Percentiles rank a stretch among this genome's conserved stretches.
These are phyloP conservation scores for Harpagifer antarcticus DNA, from an alignment of 2,797 vertebrate species.

Conservation along the genomic window DNA sequence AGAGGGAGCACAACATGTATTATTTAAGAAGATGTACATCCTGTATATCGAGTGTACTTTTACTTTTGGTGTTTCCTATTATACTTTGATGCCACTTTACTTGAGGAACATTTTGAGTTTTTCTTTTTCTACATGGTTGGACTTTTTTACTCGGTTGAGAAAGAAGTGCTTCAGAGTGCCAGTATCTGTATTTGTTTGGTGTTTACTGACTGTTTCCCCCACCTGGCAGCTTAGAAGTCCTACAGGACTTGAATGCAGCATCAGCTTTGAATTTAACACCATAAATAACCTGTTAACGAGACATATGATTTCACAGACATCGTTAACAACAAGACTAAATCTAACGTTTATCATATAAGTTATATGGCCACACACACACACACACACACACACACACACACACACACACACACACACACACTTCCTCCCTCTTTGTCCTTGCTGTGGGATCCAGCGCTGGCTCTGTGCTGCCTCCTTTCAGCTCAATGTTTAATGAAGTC, in stretches of 20 bases:
- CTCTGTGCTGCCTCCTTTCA: constrained; percentile 52
- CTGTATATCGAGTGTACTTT: too few species aligned
- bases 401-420: constrained; percentile 46
- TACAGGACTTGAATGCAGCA: constrained; percentile 59
- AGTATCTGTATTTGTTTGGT: constrained; percentile 10
- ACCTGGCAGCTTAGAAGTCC: constrained; percentile 51
- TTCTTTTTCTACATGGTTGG: too few species aligned
- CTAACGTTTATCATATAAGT: constrained; percentile 15
- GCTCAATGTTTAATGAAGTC: constrained; percentile 66
- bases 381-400: constrained; percentile 29
- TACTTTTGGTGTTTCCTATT: too few species aligned
- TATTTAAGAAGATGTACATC: too few species aligned
- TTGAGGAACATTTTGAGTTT: too few species aligned
- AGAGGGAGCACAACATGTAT: too few species aligned
- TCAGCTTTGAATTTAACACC: constrained; percentile 1
- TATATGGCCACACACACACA: too few species aligned
- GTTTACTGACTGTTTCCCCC: constrained; percentile 34
- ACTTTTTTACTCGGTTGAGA: too few species aligned
- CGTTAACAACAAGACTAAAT: constrained; percentile 5
- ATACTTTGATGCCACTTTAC: too few species aligned
- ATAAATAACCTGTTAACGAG: constrained; percentile 8
- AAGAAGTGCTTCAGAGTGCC: too few species aligned
- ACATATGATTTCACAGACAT: neutral
- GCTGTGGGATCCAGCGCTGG: constrained; percentile 61
- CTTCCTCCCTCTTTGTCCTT: constrained; percentile 62